phyloP scores from a whole-genome alignment of 2,888 invertebrate genomes.

The Epinotia ramella region DNA sequence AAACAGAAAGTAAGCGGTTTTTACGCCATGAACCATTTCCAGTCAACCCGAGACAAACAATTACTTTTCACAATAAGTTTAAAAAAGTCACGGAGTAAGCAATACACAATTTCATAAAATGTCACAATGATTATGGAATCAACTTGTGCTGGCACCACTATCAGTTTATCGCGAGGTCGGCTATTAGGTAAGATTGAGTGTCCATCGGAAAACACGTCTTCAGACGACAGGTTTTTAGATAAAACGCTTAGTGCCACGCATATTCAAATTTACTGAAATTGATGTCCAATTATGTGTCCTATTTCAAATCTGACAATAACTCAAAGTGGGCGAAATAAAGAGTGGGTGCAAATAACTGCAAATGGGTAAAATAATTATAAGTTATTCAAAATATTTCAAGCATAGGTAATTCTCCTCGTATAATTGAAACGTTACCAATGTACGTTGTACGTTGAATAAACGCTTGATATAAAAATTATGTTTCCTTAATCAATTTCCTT shows the following conservation, averaged over 20 bases:
- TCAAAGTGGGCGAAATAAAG: not conserved
- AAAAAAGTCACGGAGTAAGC: not conserved
- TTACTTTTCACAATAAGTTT: not conserved
- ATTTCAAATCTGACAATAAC: not conserved
- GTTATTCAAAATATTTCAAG: no score
- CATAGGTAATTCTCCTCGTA: no score
- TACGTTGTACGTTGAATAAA: no score
- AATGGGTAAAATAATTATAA: not conserved
- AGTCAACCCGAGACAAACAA: no score
- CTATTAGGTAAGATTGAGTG: constrained; percentile 24
- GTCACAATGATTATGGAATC: constrained; percentile 18
- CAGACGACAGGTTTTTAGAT: constrained; percentile 22
- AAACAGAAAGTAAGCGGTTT: no score
- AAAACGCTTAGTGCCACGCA: constrained; percentile 1
- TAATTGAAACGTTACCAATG: no score
- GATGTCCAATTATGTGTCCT: not conserved
- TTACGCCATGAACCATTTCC: no score
- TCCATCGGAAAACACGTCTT: constrained; percentile 16
- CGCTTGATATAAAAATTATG: no score
- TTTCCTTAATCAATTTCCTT: no score
- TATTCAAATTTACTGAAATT: not conserved
- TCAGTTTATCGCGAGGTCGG: constrained; percentile 9
- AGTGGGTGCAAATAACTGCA: not conserved
- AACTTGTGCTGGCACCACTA: constrained; percentile 15
- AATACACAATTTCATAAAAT: constrained; percentile 27